Evolutionary conservation across 2,113 vertebrate species (phyloP).

Genomic region (Himantopus leucocephalus): DNA sequence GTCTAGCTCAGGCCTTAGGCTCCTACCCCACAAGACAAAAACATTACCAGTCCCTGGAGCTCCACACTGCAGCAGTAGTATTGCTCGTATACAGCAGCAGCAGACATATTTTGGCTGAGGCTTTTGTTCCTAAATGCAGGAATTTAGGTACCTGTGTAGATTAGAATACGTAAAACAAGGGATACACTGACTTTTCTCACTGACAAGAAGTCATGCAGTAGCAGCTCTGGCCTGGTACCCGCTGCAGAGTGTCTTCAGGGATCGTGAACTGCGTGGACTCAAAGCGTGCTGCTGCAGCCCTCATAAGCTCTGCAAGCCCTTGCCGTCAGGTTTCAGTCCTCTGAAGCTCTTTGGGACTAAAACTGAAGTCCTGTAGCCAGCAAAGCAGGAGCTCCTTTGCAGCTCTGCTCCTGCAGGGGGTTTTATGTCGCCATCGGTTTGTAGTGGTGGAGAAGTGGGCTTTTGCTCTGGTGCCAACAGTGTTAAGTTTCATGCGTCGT

Average conservation of each 20-base stretch:
- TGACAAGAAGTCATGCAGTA: neutral
- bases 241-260: neutral
- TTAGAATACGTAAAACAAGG: neutral
- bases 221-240: neutral
- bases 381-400: neutral
- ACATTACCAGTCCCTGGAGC: neutral
- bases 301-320: neutral
- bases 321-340: neutral
- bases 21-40: neutral
- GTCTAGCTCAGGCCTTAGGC: neutral
- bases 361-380: neutral
- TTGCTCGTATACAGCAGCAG: neutral
- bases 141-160: neutral
- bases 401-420: neutral
- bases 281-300: fast-evolving
- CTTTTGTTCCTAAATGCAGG: neutral
- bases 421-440: neutral
- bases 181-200: neutral
- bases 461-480: neutral
- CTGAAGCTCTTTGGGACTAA: neutral
- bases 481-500: neutral
- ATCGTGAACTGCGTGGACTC: neutral
- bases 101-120: neutral
- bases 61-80: neutral
- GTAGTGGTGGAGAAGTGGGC: neutral